Percentiles rank a stretch among this genome's conserved stretches.
Conservation (phyloP, 2,113 vertebrate genomes). For the Microcebus jonahi region DNA sequence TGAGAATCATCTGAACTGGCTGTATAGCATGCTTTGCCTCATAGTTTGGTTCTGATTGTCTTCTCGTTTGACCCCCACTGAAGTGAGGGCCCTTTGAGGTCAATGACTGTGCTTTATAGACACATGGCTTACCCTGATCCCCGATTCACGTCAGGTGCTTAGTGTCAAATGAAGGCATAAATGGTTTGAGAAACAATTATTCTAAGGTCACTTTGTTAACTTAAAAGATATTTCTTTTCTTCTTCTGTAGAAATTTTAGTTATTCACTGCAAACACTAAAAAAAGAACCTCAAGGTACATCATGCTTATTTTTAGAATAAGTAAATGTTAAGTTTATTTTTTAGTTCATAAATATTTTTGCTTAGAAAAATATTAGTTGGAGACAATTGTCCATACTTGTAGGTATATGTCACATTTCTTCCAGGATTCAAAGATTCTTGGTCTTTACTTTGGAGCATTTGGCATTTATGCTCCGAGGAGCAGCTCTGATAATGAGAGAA, state of each 20-base stretch:
- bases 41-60: background rate
- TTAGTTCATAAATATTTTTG: constrained; percentile 22
- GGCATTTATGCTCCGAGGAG: constrained; percentile 70
- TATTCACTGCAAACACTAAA: background rate
- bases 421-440: constrained; percentile 68
- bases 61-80: background rate
- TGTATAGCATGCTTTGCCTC: background rate
- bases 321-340: background rate
- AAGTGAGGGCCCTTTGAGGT: background rate
- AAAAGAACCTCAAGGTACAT: background rate
- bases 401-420: constrained; percentile 74
- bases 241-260: background rate
- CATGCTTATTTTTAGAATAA: background rate
- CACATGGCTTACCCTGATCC: background rate
- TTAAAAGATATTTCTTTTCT: background rate
- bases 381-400: constrained; percentile 57
- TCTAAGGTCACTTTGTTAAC: background rate
- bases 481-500: constrained; percentile 75
- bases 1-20: background rate
- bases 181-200: background rate
- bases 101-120: background rate
- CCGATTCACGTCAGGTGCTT: background rate
- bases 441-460: constrained; percentile 66
- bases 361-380: constrained; percentile 65
- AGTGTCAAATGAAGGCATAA: background rate